phyloP scores from a whole-genome alignment of 2,888 invertebrate genomes.

The Thymelicus acteon region DNA sequence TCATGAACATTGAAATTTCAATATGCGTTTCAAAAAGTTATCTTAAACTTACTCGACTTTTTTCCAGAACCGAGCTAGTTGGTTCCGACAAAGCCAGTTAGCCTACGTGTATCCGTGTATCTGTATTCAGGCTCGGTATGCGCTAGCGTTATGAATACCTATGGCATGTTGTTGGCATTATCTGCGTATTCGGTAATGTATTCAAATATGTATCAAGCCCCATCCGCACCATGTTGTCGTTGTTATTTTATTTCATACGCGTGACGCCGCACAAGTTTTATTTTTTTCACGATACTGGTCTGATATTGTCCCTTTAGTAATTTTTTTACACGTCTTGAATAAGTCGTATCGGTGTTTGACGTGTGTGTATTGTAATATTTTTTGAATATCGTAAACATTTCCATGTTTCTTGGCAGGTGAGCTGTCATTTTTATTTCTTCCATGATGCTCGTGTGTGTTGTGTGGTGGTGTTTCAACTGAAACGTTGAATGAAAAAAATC shows the following conservation, averaged over 20 bases:
- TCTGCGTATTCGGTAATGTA: slow-evolving; percentile 81
- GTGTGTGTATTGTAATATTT: not conserved
- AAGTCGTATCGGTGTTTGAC: slow-evolving; percentile 32
- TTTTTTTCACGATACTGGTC: slow-evolving; percentile 67
- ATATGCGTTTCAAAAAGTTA: slow-evolving; percentile 7
- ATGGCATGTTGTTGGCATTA: slow-evolving; percentile 75
- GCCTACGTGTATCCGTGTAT: slow-evolving; percentile 58
- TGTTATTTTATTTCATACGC: slow-evolving; percentile 83
- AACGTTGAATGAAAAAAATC: too few species aligned
- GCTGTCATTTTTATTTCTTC: too few species aligned
- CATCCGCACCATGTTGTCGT: slow-evolving; percentile 78
- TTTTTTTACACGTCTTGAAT: slow-evolving; percentile 43
- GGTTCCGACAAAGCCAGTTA: slow-evolving; percentile 19
- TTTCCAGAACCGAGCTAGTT: slow-evolving; percentile 13
- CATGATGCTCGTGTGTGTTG: too few species aligned
- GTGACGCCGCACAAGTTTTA: slow-evolving; percentile 75
- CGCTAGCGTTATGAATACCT: slow-evolving; percentile 80
- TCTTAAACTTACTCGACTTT: slow-evolving; percentile 12
- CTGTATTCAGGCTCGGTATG: slow-evolving; percentile 71
- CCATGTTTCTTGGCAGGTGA: not conserved
- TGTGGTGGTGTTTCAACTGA: too few species aligned
- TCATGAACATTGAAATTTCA: not conserved
- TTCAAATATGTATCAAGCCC: slow-evolving; percentile 84
- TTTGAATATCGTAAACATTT: not conserved
- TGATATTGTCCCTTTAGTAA: slow-evolving; percentile 58